Evolutionary conservation across 2,113 vertebrate species (phyloP).

Genomic region (Megaptera novaeangliae): DNA sequence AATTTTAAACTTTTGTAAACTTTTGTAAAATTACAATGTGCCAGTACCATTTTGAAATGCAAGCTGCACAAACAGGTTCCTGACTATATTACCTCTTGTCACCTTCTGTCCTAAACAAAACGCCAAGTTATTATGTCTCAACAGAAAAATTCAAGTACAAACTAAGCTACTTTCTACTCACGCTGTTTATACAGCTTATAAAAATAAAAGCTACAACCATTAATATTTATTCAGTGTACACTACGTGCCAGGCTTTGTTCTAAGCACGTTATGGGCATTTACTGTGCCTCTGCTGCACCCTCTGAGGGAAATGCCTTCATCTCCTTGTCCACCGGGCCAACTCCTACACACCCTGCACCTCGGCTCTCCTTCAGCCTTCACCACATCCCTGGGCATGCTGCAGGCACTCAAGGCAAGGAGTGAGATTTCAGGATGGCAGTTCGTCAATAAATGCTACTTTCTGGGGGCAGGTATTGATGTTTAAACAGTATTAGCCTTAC

Average conservation of each 20-base stretch:
- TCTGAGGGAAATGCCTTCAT: fast-evolving
- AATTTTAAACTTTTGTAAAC: not conserved
- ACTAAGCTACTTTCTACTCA: not conserved
- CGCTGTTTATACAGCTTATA: not conserved
- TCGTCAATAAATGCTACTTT: not conserved
- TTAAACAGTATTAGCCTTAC: not conserved
- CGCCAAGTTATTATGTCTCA: not conserved
- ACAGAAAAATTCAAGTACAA: not conserved
- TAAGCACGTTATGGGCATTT: not conserved
- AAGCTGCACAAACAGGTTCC: not conserved
- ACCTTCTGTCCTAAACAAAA: conserved; percentile 23
- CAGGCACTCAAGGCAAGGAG: not conserved
- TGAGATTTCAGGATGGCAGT: not conserved
- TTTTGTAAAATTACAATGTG: not conserved
- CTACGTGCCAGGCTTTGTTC: not conserved
- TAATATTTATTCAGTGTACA: not conserved
- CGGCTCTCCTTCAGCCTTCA: not conserved
- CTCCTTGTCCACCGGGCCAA: not conserved
- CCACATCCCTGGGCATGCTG: too few relatives aligned
- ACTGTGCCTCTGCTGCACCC: not conserved
- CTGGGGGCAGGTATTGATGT: not conserved
- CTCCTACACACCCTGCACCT: not conserved
- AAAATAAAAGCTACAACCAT: not conserved
- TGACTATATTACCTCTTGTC: not conserved
- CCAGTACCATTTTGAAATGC: not conserved